These are phyloP conservation scores for Oscarella lobularis DNA, from an alignment of 37 sponge, comb jelly and placozoan genomes.

Conservation along the genomic window DNA sequence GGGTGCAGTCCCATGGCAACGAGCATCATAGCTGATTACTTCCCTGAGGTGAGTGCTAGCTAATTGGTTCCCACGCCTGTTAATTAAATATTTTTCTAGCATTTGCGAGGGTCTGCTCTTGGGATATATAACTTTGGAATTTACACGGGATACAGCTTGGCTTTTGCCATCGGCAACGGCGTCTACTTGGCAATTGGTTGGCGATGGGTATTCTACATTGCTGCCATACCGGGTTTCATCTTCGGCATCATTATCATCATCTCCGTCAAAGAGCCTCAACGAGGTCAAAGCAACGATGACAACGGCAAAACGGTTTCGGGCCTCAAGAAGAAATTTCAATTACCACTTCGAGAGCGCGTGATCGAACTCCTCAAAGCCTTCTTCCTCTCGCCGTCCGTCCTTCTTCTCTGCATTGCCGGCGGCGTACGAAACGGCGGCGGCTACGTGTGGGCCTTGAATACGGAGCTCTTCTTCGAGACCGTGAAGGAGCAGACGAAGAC, in stretches of 20 bases:
- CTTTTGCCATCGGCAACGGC: conserved; percentile 40
- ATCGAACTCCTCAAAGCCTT: neutral
- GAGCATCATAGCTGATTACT: conserved; percentile 54
- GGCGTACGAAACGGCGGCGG: conserved; percentile 54
- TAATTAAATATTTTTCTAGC: neutral
- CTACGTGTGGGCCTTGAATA: conserved; percentile 68
- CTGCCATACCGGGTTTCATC: conserved; percentile 22
- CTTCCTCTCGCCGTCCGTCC: conserved; percentile 15
- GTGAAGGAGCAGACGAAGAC: conserved; percentile 8
- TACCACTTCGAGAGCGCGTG: neutral
- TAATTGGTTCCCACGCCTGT: neutral
- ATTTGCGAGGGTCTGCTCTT: conserved; percentile 43
- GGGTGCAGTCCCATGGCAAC: conserved; percentile 60
- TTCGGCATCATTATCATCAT: conserved; percentile 11
- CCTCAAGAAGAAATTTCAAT: neutral
- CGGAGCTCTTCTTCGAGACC: conserved; percentile 31
- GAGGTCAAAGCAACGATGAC: conserved; percentile 1
- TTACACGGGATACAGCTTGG: conserved; percentile 56
- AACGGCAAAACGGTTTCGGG: neutral
- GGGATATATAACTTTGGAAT: conserved; percentile 65
- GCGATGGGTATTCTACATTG: conserved; percentile 65
- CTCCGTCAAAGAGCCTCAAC: conserved; percentile 47
- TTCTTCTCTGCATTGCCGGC: conserved; percentile 53
- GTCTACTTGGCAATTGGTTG: conserved; percentile 33
- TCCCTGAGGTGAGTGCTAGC: conserved; percentile 32